Base-by-base conservation (phyloP, 2,888 invertebrate species). In the Scelioninae gen. 1 region DNA sequence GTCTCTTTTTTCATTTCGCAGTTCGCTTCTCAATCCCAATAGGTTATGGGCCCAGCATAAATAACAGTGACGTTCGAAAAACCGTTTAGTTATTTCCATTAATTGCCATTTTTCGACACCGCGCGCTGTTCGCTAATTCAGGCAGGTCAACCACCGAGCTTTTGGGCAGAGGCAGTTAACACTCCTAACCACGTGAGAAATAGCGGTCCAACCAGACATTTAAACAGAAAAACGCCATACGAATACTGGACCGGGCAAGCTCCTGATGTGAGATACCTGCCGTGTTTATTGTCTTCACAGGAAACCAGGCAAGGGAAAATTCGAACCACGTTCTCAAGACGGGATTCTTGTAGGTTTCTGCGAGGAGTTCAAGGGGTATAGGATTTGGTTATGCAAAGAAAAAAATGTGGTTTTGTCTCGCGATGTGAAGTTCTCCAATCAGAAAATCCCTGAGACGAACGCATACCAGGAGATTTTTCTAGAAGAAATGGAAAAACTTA, bases 121-220 rank as follows among this genome's bases (percentile, higher is more conserved):
- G 74, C 53, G n/a, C 60, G 84, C 34, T 84, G 82, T 55, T 32
- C 82, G 65, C 32, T 87, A 40, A 31, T 84, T 9, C 80, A 87
- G 45, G 71, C 86, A 8, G 80, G 75, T 13, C 69, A 87, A 11
- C 62, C 83, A n/a, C 56, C 72, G 23, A 43, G 69, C 15, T 85
- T 87, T 32, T 87, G 87, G 86, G 85, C 86, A 8, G 85, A 88
- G 63, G 86, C 87, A 31, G 75, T 86, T 7, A 80, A 76, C 11
- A 84, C 87, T 29, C 86, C 87, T 6, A 82, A 78, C n/a, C 79
- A 84, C 45, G 16, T 85, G 29, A 66, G 72, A 55, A 88, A 60
- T n/a, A 16, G 60, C 40, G 40, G 60, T 13, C 60, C 43, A 7
- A 43, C 60, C 29, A 38, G 11, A 86, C 31, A 40, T n/a, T 32